Evolutionary conservation across 2,113 vertebrate genomes (phyloP).

Genomic region (Sinocyclocheilus rhinocerous): DNA sequence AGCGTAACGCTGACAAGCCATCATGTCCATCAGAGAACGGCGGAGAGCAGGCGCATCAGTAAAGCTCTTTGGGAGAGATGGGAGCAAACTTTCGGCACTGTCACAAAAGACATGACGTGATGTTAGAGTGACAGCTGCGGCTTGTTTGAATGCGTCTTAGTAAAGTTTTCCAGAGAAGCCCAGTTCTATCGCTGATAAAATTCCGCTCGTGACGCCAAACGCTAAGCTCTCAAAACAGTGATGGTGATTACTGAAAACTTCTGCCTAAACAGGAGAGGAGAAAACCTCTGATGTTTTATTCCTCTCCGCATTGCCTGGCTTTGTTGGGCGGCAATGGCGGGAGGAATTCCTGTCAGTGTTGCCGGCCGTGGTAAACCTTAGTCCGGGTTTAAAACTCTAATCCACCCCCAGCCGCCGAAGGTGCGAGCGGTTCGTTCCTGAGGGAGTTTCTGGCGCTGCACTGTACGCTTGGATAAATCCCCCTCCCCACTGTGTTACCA

Average conservation of each 20-base stretch:
- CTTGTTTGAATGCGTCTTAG: conserved; percentile 30
- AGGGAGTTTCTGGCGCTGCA: conserved; percentile 30
- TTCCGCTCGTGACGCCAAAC: conserved; percentile 40
- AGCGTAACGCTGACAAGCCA: conserved; percentile 75
- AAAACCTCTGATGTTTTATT: background rate
- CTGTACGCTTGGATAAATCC: conserved; percentile 50
- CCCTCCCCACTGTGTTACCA: conserved; percentile 53
- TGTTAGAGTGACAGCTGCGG: conserved; percentile 67
- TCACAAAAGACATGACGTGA: conserved; percentile 64
- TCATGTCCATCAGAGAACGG: conserved; percentile 73
- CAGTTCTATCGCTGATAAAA: conserved; percentile 44
- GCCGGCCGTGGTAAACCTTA: conserved; percentile 34
- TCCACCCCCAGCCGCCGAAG: conserved; percentile 47
- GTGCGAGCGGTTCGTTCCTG: conserved; percentile 41
- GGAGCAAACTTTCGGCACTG: conserved; percentile 70
- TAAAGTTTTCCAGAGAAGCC: conserved; percentile 32
- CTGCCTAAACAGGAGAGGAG: background rate
- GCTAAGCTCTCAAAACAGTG: conserved; percentile 45
- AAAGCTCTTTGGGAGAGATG: conserved; percentile 49
- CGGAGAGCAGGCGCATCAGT: conserved; percentile 67
- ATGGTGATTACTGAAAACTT: conserved; percentile 34
- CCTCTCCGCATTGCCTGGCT: background rate
- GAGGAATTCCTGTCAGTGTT: conserved; percentile 36
- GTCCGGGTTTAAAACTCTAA: conserved; percentile 53
- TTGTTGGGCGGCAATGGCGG: conserved; percentile 31